Evolutionary conservation across 2,113 vertebrate species (phyloP).

Genomic region (Dascyllus trimaculatus): DNA sequence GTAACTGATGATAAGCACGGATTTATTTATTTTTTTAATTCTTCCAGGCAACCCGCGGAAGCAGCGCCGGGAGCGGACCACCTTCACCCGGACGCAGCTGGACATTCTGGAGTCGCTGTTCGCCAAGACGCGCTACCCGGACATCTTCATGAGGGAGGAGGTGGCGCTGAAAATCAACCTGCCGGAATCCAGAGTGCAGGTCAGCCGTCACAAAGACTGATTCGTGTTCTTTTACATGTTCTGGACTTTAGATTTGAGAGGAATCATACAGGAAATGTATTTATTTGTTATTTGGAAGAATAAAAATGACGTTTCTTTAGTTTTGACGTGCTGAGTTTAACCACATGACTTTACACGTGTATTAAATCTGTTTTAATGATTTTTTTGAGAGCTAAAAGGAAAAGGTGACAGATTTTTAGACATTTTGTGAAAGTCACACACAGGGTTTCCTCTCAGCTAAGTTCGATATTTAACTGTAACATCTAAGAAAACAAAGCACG

Average conservation of each 20-base stretch:
- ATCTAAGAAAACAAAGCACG: no score
- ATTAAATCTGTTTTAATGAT: no score
- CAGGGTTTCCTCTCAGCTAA: no score
- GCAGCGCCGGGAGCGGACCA: constrained; percentile 94
- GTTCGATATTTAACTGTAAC: no score
- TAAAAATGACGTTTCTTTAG: no score
- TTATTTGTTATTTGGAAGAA: no score
- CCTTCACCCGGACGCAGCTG: constrained; percentile 93
- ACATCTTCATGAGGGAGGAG: constrained; percentile 98
- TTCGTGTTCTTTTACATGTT: no score
- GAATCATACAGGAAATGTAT: no score
- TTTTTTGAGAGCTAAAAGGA: no score
- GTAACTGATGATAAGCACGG: not conserved
- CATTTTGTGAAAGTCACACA: not conserved
- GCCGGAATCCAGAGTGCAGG: constrained; percentile 97
- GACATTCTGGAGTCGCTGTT: constrained; percentile 92
- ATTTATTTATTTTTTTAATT: accelerated
- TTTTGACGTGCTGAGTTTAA: no score
- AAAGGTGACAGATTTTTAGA: not conserved
- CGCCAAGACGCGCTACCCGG: constrained; percentile 92
- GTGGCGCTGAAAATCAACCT: constrained; percentile 98
- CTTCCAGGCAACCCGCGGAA: constrained; percentile 89
- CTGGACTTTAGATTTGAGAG: no score
- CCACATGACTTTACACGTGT: no score
- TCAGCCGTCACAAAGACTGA: constrained; percentile 51